Percentiles rank a stretch among this genome's conserved stretches.
Conservation (phyloP, 2,888 invertebrate species). For the Sminthurinus aureus region DNA sequence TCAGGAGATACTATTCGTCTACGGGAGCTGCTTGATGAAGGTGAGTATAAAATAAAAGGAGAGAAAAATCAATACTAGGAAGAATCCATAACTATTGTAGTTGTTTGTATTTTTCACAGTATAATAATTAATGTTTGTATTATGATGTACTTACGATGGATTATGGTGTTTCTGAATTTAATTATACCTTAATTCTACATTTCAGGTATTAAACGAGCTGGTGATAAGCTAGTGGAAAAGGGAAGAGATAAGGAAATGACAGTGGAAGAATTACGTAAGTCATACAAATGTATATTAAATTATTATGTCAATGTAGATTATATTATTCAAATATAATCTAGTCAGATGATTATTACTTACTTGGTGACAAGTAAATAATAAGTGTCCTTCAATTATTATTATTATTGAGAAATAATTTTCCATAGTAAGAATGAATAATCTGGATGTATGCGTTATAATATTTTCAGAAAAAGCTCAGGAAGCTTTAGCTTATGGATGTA, state of each 20-base stretch:
- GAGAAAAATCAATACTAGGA: not conserved
- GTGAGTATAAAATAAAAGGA: conserved; percentile 60
- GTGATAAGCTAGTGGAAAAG: conserved; percentile 86
- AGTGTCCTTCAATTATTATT: too few species aligned
- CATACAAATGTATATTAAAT: too few species aligned
- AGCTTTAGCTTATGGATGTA: conserved; percentile 96
- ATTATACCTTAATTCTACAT: conserved; percentile 8
- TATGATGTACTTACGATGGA: not conserved
- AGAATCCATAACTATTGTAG: too few species aligned
- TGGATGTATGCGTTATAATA: too few species aligned
- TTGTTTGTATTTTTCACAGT: too few species aligned
- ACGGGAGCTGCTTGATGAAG: conserved; percentile 89
- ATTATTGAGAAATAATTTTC: too few species aligned
- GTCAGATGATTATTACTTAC: too few species aligned
- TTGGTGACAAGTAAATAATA: too few species aligned
- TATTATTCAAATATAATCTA: too few species aligned
- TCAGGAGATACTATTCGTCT: conserved; percentile 95
- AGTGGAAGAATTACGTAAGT: conserved; percentile 73
- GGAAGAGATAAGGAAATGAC: conserved; percentile 84
- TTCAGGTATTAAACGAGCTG: conserved; percentile 74
- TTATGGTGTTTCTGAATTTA: not conserved
- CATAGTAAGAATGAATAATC: too few species aligned
- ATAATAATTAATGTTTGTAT: conserved; percentile 1
- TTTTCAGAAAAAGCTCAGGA: conserved; percentile 75
- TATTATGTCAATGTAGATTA: too few species aligned